Evolutionary conservation across 1,140 invertebrate genomes (phyloP).

Genomic region (Zophobas atratus): DNA sequence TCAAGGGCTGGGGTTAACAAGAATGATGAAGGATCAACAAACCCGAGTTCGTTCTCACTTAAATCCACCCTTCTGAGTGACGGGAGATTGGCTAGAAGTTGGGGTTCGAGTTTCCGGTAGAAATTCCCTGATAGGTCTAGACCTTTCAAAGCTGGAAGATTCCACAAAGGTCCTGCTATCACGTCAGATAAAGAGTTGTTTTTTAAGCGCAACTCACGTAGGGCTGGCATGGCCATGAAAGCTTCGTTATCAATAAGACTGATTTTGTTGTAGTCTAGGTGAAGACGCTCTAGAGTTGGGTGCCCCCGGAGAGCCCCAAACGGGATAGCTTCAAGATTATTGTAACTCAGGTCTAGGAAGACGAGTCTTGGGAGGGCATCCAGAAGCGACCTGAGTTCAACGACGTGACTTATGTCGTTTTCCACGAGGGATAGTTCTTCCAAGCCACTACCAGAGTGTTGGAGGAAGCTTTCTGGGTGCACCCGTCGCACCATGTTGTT

Average conservation of each 20-base stretch:
- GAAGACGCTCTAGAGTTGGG: conserved; percentile 82
- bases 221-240: conserved; percentile 84
- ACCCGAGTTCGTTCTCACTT: conserved; percentile 81
- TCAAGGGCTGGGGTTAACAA: conserved; percentile 80
- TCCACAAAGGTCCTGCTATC: conserved; percentile 81
- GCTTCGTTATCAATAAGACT: conserved; percentile 81
- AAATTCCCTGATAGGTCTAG: conserved; percentile 86
- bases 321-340: conserved; percentile 82
- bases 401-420: conserved; percentile 83
- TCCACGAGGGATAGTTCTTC: conserved; percentile 84
- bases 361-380: conserved; percentile 83
- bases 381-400: conserved; percentile 79
- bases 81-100: conserved; percentile 81
- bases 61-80: conserved; percentile 84
- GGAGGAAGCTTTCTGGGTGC: conserved; percentile 86
- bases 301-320: conserved; percentile 84
- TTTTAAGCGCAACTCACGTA: conserved; percentile 83
- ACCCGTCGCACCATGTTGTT: conserved; percentile 84
- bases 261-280: conserved; percentile 85
- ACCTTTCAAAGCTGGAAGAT: conserved; percentile 85
- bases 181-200: conserved; percentile 82
- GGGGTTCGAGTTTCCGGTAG: conserved; percentile 79
- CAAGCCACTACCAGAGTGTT: conserved; percentile 78
- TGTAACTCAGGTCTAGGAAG: conserved; percentile 84
- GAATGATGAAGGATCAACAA: conserved; percentile 83